Base-by-base conservation (phyloP, 2,113 vertebrate genomes). In the Pongo pygmaeus region DNA sequence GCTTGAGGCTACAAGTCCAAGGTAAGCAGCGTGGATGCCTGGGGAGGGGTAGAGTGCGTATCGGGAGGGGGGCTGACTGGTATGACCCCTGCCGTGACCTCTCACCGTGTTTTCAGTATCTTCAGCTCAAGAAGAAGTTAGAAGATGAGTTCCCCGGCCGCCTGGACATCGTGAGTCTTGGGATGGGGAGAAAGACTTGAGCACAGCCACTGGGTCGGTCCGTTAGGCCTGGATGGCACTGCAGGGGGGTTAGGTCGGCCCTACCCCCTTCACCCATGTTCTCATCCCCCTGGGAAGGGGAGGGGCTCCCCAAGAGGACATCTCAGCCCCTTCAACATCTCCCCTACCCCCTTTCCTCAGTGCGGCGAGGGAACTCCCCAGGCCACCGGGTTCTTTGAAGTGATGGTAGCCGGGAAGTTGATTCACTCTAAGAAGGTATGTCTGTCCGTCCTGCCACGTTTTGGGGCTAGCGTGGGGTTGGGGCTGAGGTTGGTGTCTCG, bases 401-500 rank as follows among this genome's bases (percentile, higher is more conserved):
- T 99, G 35, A 97, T 77, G 0, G 96, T 99, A 43, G 98, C 96
- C 0, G 98, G 98, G 52, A 98, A 98, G 85, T 83, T 98, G 96
- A 96, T 98, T 52, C 98, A 98, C 91, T 98, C 98, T 25, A 99
- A 99, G 93, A 98, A 98, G 98, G 98, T 99, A 84, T 61, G 55
- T 69, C 14, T 5, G 2, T 69, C 78, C 5, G 10, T 30, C 30
- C 38, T 7, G 4, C 20, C 30, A 75, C 4, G 8, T 2, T 6
- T 27, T n/a, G 12, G 40, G 55, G 74, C 74, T 50, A 2, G 13
- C 0, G 2, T 8, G 32, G 52, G 6, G 8, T 5, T 9, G n/a
- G 70, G 79, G 38, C 17, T 23, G 30, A n/a, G 48, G 20, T 18
- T 11, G 10, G 25, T 11, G 0, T 27, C 9, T 38, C 11, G 20